Evolutionary conservation across 1,140 invertebrate genomes (phyloP).

Genomic region (honey bee (Apis mellifera)): DNA sequence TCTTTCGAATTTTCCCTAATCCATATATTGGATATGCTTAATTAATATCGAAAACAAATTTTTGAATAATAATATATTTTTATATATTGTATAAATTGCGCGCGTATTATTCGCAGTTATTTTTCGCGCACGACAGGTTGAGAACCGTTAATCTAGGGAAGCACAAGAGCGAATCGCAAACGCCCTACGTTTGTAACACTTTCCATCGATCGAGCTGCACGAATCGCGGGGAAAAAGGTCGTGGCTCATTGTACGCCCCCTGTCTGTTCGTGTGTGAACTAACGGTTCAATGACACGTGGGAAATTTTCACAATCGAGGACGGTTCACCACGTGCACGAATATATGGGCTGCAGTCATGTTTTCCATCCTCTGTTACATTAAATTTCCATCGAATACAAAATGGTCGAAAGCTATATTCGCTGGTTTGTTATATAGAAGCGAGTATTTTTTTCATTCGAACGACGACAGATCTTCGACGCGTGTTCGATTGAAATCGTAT

Average conservation of each 20-base stretch:
- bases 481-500: neutral
- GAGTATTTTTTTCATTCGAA: neutral
- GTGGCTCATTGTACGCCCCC: neutral
- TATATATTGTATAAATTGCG: too few relatives aligned
- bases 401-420: neutral
- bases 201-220: neutral
- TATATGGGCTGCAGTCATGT: neutral
- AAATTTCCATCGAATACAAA: neutral
- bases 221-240: conserved; percentile 11
- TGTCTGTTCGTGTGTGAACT: conserved; percentile 14
- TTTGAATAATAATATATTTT: too few relatives aligned
- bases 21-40: too few relatives aligned
- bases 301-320: conserved; percentile 46
- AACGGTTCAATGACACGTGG: conserved; percentile 57
- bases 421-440: neutral
- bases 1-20: too few relatives aligned
- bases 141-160: neutral
- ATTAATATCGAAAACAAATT: too few relatives aligned
- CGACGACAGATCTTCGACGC: neutral
- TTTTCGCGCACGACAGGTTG: too few relatives aligned
- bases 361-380: conserved; percentile 48
- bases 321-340: conserved; percentile 25
- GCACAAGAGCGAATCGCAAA: neutral
- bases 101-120: too few relatives aligned
- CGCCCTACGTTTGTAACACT: conserved; percentile 2